Conservation (phyloP, 2,888 invertebrate genomes). For the Litoditis marina region DNA sequence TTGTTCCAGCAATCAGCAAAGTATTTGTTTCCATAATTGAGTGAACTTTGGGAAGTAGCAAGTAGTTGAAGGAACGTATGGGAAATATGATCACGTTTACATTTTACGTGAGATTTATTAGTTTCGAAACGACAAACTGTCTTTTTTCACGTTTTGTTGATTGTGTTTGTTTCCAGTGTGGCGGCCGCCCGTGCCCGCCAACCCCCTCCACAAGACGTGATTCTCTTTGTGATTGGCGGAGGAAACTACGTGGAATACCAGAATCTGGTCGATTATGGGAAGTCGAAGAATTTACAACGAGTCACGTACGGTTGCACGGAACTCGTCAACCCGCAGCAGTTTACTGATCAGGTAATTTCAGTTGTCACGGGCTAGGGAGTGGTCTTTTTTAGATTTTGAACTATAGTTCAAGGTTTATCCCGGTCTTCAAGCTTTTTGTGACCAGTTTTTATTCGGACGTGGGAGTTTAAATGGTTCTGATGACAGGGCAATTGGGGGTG, state of each 20-base stretch:
- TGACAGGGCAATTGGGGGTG: no score
- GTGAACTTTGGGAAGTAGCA: neutral
- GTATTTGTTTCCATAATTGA: neutral
- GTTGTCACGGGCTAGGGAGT: no score
- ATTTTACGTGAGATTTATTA: no score
- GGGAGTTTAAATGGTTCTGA: no score
- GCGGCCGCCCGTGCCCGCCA: slow-evolving; percentile 30
- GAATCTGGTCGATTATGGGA: slow-evolving; percentile 70
- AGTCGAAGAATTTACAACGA: slow-evolving; percentile 69
- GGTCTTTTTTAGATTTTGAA: no score
- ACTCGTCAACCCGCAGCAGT: slow-evolving; percentile 86
- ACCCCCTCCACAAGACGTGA: slow-evolving; percentile 61
- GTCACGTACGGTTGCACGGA: slow-evolving; percentile 94
- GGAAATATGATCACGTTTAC: no score
- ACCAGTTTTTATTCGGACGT: no score
- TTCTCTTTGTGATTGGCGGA: slow-evolving; percentile 67
- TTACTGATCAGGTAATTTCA: slow-evolving; percentile 77
- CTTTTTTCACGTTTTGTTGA: no score
- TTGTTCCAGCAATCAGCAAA: neutral
- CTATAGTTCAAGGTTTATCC: no score
- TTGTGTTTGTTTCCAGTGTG: slow-evolving; percentile 9
- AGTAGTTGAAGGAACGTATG: no score
- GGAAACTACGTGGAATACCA: slow-evolving; percentile 98
- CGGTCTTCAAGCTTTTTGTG: no score
- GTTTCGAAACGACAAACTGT: neutral